Base-by-base conservation (phyloP, 2,888 invertebrate genomes). In the Adela reaumurella region DNA sequence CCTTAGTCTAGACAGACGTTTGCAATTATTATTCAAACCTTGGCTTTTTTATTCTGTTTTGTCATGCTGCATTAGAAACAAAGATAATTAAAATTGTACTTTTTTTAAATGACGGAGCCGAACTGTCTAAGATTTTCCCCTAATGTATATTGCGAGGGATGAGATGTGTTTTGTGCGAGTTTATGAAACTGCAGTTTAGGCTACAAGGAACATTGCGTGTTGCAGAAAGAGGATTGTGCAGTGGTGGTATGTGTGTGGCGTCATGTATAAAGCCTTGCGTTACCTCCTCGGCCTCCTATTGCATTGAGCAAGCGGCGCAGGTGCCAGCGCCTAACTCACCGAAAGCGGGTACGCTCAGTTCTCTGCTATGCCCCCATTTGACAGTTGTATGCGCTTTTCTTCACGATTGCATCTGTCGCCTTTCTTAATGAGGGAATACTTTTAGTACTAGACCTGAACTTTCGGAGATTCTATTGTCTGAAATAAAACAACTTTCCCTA, bases 241-340 rank as follows among this genome's bases (percentile, higher is more conserved):
- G 51, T 45, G 53, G 53, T 24, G 51, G 51, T 50, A 52, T 52
- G 49, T 79, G 79, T 64, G 71, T 76, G 59, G 74, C 74, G 58
- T 67, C 77, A 62, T 80, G 79, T 69, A 74, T 80, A 59, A 71
- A 64, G 58, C 76, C 73, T 62, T 79, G 79, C 66, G 78, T 74
- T 62, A 77, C 79, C 60, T 61, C 71, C 47, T 65, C 70, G 47
- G 70, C 66, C 52, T 62, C 71, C 48, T 63, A 65, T 64, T 71
- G 71, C 59, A 60, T 68, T 52, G 74, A 74, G 58, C 74, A 72
- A 62, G 69, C 72, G 55, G 66, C 63, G 48, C 67, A 70, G 52
- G 65, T 68, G 50, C 51, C 64, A 53, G 71, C 68, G 55, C 67
- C 70, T 19, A 54, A 64, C 28, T 55, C 64, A 49, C 57, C 62